Evolutionary conservation across 92 coral and sea anemone genomes (phyloP).

Genomic region (Porites rus): DNA sequence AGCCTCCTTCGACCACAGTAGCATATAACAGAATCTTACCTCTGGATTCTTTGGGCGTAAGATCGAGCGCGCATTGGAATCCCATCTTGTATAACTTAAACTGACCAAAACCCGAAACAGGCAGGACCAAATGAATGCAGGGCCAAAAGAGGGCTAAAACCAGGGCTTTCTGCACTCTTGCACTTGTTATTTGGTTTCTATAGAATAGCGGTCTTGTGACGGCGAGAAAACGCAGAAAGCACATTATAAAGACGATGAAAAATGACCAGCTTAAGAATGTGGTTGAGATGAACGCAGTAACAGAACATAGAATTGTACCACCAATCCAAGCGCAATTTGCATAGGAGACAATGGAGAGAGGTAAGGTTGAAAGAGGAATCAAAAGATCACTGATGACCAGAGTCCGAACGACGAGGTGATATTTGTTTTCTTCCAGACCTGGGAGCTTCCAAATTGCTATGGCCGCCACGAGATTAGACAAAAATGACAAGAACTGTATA

Average conservation of each 20-base stretch:
- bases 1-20: conserved; percentile 77
- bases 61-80: conserved; percentile 78
- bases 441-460: conserved; percentile 84
- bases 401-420: conserved; percentile 82
- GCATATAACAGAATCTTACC: conserved; percentile 75
- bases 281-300: conserved; percentile 84
- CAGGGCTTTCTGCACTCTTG: conserved; percentile 65
- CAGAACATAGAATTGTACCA: conserved; percentile 67
- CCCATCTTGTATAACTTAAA: conserved; percentile 81
- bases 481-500: conserved; percentile 58
- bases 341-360: conserved; percentile 74
- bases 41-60: conserved; percentile 55
- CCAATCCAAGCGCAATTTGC: conserved; percentile 82
- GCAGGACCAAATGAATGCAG: conserved; percentile 69
- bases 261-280: conserved; percentile 89
- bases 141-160: conserved; percentile 74
- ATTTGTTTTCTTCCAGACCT: conserved; percentile 73
- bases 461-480: conserved; percentile 72
- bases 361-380: conserved; percentile 74
- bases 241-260: conserved; percentile 72
- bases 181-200: conserved; percentile 74
- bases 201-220: conserved; percentile 83
- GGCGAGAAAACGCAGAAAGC: conserved; percentile 84
- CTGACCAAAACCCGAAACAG: conserved; percentile 76
- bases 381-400: conserved; percentile 75